Conservation (phyloP, 2,888 invertebrate species). For the Tenthredo mesomela region DNA sequence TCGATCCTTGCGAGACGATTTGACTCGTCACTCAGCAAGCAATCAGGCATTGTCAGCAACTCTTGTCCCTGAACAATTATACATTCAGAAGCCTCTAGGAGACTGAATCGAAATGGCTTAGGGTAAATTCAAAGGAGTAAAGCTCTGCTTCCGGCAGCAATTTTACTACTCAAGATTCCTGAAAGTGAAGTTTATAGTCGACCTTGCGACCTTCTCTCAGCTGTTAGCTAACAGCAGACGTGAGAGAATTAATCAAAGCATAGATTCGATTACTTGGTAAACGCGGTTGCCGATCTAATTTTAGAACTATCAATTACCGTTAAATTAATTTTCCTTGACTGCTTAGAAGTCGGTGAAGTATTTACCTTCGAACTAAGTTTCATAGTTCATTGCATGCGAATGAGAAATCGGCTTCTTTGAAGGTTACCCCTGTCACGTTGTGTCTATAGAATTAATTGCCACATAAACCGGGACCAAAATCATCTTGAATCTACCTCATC, state of each 20-base stretch:
- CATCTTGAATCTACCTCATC: background rate
- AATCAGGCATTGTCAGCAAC: background rate
- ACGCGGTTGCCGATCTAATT: conserved; percentile 42
- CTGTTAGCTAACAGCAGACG: conserved; percentile 16
- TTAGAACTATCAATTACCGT: conserved; percentile 50
- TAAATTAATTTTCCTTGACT: conserved; percentile 42
- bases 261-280: conserved; percentile 26
- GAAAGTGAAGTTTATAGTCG: background rate
- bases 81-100: background rate
- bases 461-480: conserved; percentile 18
- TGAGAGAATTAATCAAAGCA: conserved; percentile 32
- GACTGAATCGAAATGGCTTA: background rate
- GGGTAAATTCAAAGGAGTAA: conserved; percentile 1
- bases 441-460: conserved; percentile 10
- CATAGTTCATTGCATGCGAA: conserved; percentile 41
- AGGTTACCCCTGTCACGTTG: conserved; percentile 35
- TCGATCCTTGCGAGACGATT: background rate
- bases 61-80: background rate
- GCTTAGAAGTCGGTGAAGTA: conserved; percentile 40
- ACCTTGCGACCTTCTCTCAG: conserved; percentile 28
- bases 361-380: conserved; percentile 50
- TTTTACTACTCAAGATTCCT: background rate
- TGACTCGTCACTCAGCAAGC: background rate
- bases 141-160: conserved; percentile 4
- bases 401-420: conserved; percentile 32